Evolutionary conservation across 2,113 vertebrate genomes (phyloP).

Genomic region (Vireo altiloquus): DNA sequence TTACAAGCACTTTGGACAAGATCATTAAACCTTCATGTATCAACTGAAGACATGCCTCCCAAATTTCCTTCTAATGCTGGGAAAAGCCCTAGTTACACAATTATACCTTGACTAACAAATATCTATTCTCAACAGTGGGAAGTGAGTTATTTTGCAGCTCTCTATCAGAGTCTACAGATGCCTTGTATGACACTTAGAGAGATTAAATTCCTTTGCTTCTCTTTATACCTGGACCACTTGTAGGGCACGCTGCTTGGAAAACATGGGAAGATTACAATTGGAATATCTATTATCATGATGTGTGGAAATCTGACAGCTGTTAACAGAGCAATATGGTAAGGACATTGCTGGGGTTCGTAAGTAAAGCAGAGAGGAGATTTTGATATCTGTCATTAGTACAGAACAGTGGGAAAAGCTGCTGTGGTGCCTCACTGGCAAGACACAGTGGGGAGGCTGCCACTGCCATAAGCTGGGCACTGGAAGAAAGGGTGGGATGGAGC

Average conservation of each 20-base stretch:
- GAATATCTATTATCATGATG: neutral
- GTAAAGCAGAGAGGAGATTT: neutral
- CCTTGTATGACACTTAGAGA: neutral
- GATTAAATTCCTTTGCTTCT: neutral
- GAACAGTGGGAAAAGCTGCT: neutral
- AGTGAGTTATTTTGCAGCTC: neutral
- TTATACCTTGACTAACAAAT: neutral
- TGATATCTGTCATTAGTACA: neutral
- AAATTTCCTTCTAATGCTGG: neutral
- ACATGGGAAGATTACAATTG: neutral
- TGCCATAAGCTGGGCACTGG: neutral
- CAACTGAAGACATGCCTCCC: neutral
- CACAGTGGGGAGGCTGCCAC: neutral
- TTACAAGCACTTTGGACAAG: conserved; percentile 13
- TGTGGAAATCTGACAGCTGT: neutral
- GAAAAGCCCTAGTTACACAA: conserved; percentile 29
- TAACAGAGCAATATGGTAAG: neutral
- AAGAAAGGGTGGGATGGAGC: neutral
- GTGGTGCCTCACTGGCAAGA: neutral
- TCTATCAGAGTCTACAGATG: neutral
- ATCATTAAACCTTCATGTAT: conserved; percentile 17
- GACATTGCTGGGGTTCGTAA: neutral
- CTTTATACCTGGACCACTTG: neutral
- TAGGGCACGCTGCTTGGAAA: neutral
- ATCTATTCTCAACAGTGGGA: neutral